Percentiles rank a stretch among this genome's conserved stretches.
Evolutionary conservation across 2,797 vertebrate species (phyloP).

Genomic region (Corythornis leucogaster): DNA sequence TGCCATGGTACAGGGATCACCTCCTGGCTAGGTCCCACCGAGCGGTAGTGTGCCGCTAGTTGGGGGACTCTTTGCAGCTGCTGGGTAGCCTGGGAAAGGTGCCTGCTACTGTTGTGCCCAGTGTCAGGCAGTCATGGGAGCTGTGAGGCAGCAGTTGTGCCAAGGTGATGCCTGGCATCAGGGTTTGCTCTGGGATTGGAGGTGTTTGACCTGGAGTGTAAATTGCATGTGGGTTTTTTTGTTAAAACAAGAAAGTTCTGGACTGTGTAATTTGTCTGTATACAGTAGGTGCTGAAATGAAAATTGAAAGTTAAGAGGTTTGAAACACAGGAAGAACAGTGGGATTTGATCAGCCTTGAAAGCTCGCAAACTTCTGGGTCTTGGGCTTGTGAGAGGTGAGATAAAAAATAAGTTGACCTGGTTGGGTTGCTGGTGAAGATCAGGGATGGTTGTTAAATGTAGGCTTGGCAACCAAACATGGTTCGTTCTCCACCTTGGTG

Average conservation of each 20-base stretch:
- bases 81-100: background rate
- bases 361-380: background rate
- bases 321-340: background rate
- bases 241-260: background rate
- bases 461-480: background rate
- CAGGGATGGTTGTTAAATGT: background rate
- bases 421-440: background rate
- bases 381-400: background rate
- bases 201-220: background rate
- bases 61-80: background rate
- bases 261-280: background rate
- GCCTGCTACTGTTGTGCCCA: background rate
- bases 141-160: background rate
- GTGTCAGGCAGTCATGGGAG: background rate
- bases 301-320: background rate
- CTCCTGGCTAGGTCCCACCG: background rate
- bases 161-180: background rate
- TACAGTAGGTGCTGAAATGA: background rate
- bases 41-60: background rate
- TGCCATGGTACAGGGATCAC: rapidly evolving
- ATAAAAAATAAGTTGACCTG: background rate
- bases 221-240: background rate
- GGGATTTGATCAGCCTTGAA: background rate
- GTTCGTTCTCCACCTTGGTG: background rate
- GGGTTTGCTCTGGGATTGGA: background rate